These are phyloP conservation scores for Crotalus tigris DNA, from an alignment of 2,113 vertebrate species.

Conservation along the genomic window DNA sequence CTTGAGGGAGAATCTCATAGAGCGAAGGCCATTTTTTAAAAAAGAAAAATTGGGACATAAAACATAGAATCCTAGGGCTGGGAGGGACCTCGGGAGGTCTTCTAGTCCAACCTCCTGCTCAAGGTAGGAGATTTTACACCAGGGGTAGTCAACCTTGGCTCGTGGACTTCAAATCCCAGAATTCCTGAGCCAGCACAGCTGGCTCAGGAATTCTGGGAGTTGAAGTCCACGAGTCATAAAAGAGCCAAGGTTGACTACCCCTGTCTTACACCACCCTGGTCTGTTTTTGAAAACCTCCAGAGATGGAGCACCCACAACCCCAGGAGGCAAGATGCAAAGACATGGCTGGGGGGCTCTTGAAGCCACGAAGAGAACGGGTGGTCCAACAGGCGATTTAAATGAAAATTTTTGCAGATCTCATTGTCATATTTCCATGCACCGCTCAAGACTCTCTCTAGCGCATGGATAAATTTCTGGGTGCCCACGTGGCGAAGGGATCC, in stretches of 20 bases:
- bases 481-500: too few relatives aligned
- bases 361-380: not conserved
- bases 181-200: too few relatives aligned
- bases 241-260: too few relatives aligned
- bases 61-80: too few relatives aligned
- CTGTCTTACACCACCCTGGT: too few relatives aligned
- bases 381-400: not conserved
- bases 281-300: not conserved
- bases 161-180: too few relatives aligned
- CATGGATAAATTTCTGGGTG: not conserved
- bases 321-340: not conserved
- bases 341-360: too few relatives aligned
- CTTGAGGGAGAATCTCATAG: too few relatives aligned
- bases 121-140: not conserved
- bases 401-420: not conserved
- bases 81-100: not conserved
- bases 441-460: not conserved
- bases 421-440: fast-evolving
- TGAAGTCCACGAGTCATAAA: too few relatives aligned
- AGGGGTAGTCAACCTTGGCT: too few relatives aligned
- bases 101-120: not conserved
- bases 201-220: too few relatives aligned
- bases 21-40: not conserved
- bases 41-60: too few relatives aligned
- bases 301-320: not conserved